Base-by-base conservation (phyloP, 1,140 invertebrate genomes). In the Conus ventricosus region DNA sequence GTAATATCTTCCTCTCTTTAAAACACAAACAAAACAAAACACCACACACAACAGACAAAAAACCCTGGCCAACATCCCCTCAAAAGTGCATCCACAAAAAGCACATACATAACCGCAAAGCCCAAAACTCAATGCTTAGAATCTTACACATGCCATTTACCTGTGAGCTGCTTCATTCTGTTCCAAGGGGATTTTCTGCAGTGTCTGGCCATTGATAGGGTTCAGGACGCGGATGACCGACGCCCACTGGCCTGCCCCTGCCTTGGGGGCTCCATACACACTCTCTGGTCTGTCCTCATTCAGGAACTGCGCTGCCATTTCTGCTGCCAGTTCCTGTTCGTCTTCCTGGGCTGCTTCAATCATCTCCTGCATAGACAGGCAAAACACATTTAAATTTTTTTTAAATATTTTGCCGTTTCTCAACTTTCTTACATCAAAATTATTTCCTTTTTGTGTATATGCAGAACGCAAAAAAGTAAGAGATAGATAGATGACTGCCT, bases 151-250 rank as follows among this genome's bases (percentile, higher is more conserved):
- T 39, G 39, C 39, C 39, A 55, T 94, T 91, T 96, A 97, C 96
- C 98, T 98, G 93, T 98, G 96, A 0, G 99, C 99, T 20, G 99
- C 98, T 95, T 99, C 98, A 96, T 99, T 99, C 95, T 99, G 99
- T 89, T 98, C 98, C 5, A 99, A 95, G 80, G 97, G 96, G 86
- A 99, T 96, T 88, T 97, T 96, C 92, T 97, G 97, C 82, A 98
- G 96, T 0, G 97, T 98, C 15, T 97, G 97, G 90, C 98, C 97
- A 88, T 97, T 96, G 75, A 97, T 97, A 57, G 99, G 98, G 94
- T 99, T 98, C 91, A 99, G 97, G 67, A 99, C 97, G 82, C 98
- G 96, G 57, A 99, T 97, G 53, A 98, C 96, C 0, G 99, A 99
- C 0, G 99, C 99, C 99, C 99, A 99, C 96, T 99, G 97, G 7